Evolutionary conservation across 2,797 vertebrate genomes (phyloP).

Genomic region (Sebastes iracundus): DNA sequence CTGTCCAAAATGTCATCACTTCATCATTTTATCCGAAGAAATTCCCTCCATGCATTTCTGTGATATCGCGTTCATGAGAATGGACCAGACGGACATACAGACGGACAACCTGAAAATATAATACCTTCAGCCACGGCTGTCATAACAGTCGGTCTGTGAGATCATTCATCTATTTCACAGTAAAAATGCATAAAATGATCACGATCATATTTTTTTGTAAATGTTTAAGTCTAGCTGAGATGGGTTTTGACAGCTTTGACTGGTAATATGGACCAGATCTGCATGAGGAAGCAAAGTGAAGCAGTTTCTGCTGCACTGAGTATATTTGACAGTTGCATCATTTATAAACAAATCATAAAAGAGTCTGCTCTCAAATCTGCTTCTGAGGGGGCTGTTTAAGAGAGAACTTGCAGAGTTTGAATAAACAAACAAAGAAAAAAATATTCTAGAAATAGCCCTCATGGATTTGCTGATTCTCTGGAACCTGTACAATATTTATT

Average conservation of each 20-base stretch:
- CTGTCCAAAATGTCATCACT: not conserved
- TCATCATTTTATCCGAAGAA: not conserved
- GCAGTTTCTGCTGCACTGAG: slow-evolving; percentile 2
- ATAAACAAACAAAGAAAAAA: slow-evolving; percentile 42
- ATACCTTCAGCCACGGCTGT: not conserved
- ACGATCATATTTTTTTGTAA: not conserved
- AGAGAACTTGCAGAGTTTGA: slow-evolving; percentile 40
- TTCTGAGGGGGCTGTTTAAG: slow-evolving; percentile 10
- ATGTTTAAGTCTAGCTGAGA: not conserved
- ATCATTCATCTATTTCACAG: not conserved
- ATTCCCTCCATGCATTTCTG: not conserved
- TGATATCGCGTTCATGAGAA: not conserved
- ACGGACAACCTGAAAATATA: not conserved
- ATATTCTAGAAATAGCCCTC: slow-evolving; percentile 20
- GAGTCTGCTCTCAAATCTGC: slow-evolving; percentile 31
- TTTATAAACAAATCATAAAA: slow-evolving; percentile 19
- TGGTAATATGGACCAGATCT: not conserved
- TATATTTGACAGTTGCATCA: slow-evolving; percentile 42
- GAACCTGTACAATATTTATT: slow-evolving; percentile 39
- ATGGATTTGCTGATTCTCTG: slow-evolving; percentile 43
- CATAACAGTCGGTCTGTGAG: not conserved
- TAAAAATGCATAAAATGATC: not conserved
- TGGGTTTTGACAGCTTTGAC: slow-evolving; percentile 29
- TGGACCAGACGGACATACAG: not conserved
- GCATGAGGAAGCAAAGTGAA: slow-evolving; percentile 23